Evolutionary conservation across 1,140 invertebrate genomes (phyloP).

Genomic region (Scaptomyza montana): DNA sequence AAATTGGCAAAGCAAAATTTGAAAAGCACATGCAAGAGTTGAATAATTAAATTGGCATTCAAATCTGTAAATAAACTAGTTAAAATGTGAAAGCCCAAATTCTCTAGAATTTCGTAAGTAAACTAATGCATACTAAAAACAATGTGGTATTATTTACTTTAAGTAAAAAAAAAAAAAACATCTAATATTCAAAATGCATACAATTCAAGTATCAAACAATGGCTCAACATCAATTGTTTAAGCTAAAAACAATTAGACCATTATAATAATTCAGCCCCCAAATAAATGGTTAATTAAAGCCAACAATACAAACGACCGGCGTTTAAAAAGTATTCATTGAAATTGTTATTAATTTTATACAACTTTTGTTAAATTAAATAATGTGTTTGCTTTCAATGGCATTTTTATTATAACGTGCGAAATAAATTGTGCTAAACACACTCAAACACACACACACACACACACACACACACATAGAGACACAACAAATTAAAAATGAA

Average conservation of each 20-base stretch:
- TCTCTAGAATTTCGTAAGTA: slow-evolving; percentile 7
- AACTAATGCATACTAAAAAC: slow-evolving; percentile 20
- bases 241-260: slow-evolving; percentile 34
- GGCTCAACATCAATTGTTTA: slow-evolving; percentile 54
- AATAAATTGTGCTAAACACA: neutral
- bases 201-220: slow-evolving; percentile 30
- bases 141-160: slow-evolving; percentile 73
- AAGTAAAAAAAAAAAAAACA: slow-evolving; percentile 53
- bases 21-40: slow-evolving; percentile 5
- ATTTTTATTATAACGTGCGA: no score
- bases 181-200: slow-evolving; percentile 3
- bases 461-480: no score
- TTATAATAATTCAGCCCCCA: slow-evolving; percentile 8
- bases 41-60: slow-evolving; percentile 11
- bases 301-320: slow-evolving; percentile 8
- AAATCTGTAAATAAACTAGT: slow-evolving; percentile 56
- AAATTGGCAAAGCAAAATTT: neutral
- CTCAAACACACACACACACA: neutral
- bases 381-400: no score
- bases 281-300: slow-evolving; percentile 11
- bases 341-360: neutral
- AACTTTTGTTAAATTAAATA: neutral
- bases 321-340: neutral
- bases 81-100: slow-evolving; percentile 20
- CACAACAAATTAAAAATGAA: neutral